phyloP scores from a whole-genome alignment of 2,888 invertebrate genomes.

The Onthophagus sagittarius region DNA sequence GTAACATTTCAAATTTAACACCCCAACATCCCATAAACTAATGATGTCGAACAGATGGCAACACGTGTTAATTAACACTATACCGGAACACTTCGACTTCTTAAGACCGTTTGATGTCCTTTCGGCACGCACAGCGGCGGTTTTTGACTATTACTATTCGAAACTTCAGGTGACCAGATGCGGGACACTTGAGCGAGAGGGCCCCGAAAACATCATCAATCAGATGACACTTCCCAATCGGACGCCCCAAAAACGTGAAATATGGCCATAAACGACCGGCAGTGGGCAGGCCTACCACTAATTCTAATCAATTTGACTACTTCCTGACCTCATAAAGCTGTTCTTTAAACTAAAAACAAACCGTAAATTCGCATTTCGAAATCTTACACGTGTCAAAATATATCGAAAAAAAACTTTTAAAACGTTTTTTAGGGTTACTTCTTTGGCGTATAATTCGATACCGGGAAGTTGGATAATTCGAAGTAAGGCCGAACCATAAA shows the following conservation, averaged over 20 bases:
- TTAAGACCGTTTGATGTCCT: not conserved
- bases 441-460: not conserved
- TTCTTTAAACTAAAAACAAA: not conserved
- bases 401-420: not conserved
- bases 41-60: constrained; percentile 36
- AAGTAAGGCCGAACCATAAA: not conserved
- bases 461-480: not conserved
- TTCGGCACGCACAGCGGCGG: not conserved
- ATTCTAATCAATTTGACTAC: not conserved
- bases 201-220: constrained; percentile 17
- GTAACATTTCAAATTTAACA: not conserved
- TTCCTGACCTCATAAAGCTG: not conserved
- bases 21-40: constrained; percentile 26
- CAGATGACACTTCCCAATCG: constrained; percentile 2
- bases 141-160: constrained; percentile 1
- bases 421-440: not conserved
- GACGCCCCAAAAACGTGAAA: constrained; percentile 16
- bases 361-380: not conserved
- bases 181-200: constrained; percentile 16
- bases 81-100: constrained; percentile 1
- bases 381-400: not conserved
- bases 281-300: not conserved
- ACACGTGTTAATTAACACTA: constrained; percentile 36
- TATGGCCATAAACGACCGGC: constrained; percentile 3
- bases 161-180: constrained; percentile 25